These are phyloP conservation scores for Pachydiplax longipennis DNA, from an alignment of 2,888 invertebrate genomes.

Conservation along the genomic window DNA sequence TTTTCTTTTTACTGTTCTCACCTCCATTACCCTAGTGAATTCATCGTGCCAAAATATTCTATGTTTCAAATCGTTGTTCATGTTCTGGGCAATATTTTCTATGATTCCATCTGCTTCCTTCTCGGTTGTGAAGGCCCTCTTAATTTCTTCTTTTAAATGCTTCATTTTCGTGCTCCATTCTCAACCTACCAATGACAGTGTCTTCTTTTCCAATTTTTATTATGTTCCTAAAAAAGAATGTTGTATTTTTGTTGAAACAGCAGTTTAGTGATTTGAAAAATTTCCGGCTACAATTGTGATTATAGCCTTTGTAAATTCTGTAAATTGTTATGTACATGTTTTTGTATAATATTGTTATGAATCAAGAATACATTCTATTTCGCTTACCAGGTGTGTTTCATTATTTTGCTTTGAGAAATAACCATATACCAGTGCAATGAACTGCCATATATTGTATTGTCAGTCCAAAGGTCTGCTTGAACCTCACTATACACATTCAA, in stretches of 20 bases:
- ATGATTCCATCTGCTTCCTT: neutral
- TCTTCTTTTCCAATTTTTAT: neutral
- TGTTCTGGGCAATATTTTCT: neutral
- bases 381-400: neutral
- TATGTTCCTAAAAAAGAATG: constrained; percentile 28
- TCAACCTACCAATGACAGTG: too few species aligned
- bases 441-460: too few species aligned
- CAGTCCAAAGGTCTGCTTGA: too few species aligned
- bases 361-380: constrained; percentile 42
- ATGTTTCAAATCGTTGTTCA: constrained; percentile 25
- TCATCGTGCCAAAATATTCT: constrained; percentile 49
- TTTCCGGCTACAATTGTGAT: neutral
- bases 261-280: neutral
- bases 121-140: neutral
- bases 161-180: too few species aligned
- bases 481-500: too few species aligned
- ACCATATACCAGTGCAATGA: too few species aligned
- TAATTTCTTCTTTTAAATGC: neutral
- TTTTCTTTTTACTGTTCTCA: too few species aligned
- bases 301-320: neutral
- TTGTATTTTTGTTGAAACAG: neutral
- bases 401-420: neutral
- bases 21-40: constrained; percentile 48
- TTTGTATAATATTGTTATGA: constrained; percentile 41
- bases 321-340: constrained; percentile 26